These are phyloP conservation scores for Alitta virens DNA, from an alignment of 2,888 invertebrate genomes.

Conservation along the genomic window DNA sequence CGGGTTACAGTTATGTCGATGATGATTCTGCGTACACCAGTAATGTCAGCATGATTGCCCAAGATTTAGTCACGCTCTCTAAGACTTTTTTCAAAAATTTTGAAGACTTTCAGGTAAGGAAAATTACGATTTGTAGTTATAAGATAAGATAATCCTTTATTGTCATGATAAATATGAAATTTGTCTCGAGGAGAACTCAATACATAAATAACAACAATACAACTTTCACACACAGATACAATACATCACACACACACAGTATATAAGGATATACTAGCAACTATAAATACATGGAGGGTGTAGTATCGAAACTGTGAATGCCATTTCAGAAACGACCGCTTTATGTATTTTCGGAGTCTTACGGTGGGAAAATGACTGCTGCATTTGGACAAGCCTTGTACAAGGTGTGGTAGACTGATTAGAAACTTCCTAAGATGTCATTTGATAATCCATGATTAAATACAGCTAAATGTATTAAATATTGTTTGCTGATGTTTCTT, in stretches of 20 bases:
- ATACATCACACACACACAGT: no score
- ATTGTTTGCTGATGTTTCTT: no score
- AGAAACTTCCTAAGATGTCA: background rate
- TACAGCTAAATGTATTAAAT: background rate
- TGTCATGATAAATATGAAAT: no score
- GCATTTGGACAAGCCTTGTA: conserved; percentile 69
- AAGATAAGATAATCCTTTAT: no score
- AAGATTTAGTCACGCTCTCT: conserved; percentile 74
- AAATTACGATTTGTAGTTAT: no score
- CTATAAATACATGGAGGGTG: no score
- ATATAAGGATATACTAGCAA: no score
- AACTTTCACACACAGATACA: no score
- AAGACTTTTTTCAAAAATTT: conserved; percentile 68
- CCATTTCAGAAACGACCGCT: conserved; percentile 67
- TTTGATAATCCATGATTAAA: background rate
- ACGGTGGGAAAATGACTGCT: conserved; percentile 89
- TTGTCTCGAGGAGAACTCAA: no score
- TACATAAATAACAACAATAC: no score
- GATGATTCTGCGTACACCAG: conserved; percentile 59
- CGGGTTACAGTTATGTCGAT: conserved; percentile 81
- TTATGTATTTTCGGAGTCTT: conserved; percentile 86
- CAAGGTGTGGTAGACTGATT: conserved; percentile 47
- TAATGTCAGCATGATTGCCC: conserved; percentile 68
- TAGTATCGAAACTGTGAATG: no score
- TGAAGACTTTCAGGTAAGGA: conserved; percentile 65